Evolutionary conservation across 2,797 vertebrate genomes (phyloP), one percentile per base, ranked within the genome.

Genomic region (Propithecus deckenii): DNA sequence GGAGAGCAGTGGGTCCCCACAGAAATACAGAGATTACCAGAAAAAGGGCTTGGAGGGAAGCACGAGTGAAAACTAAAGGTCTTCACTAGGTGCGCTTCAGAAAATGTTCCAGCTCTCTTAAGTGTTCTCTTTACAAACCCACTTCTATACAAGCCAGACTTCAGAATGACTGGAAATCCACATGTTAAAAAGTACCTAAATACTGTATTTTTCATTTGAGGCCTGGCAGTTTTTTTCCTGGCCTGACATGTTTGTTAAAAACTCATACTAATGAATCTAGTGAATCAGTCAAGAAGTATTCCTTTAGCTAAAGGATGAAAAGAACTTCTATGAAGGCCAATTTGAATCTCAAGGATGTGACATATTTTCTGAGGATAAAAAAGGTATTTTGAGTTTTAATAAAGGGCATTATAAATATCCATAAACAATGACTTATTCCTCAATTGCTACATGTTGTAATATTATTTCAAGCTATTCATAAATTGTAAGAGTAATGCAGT

Each of bases 301-400:
- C n/a, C 35, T 78, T 48, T 63, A 63, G 84, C 30, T 72, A 76
- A 88, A 87, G 22, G 83, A 83, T 46, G 20, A 80, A 95, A 74
- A 63, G 63, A 85, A 76, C 28, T 14, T 83, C 41, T 80, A 4
- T 57, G 74, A 79, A 90, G 55, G 63, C 30, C 65, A 38, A 52
- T 86, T 90, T 48, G n/a, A 79, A 84, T 95, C 69, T 52, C 78
- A 93, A 63, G 32, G 63, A 38, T n/a, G 13, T 72, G 32, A 55
- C 78, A 72, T 67, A 71, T 63, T 86, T 93, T 86, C 48, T 90
- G 41, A 94, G 25, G 46, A 63, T 69, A n/a, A 85, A 91, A 91
- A 43, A 59, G 15, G 7, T 61, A 74, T 61, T 93, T 95, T 55
- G 38, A 86, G n/a, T 86, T 86, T 41, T 86, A 65, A 81, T 59